Conservation (phyloP, 1,140 invertebrate species). For the Macrobrachium nipponense region DNA sequence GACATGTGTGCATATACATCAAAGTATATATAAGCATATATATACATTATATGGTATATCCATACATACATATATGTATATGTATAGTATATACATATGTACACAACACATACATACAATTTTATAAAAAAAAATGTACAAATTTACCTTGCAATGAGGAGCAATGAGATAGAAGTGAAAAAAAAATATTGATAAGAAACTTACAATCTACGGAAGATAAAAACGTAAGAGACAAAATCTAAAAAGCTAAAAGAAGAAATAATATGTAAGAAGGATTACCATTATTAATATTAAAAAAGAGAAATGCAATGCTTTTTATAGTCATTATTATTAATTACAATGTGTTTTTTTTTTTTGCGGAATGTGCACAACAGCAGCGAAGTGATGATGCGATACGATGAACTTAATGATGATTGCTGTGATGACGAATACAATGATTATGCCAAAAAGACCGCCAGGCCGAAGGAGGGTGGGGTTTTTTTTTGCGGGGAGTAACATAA, state of each 20-base stretch:
- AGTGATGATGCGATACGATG: constrained; percentile 48
- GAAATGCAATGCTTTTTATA: constrained; percentile 21
- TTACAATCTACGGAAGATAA: neutral
- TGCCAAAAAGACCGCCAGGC: constrained; percentile 22
- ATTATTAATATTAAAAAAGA: constrained; percentile 1
- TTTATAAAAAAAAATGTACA: constrained; percentile 12
- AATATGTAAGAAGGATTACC: constrained; percentile 21
- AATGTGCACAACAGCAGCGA: constrained; percentile 52
- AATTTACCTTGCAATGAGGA: constrained; percentile 53
- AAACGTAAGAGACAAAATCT: constrained; percentile 14
- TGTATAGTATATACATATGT: constrained; percentile 7
- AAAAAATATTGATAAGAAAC: constrained; percentile 7
- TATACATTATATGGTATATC: neutral
- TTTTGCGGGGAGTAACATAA: constrained; percentile 2
- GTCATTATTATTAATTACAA: constrained; percentile 8
- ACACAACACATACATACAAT: constrained; percentile 2
- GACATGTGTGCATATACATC: neutral
- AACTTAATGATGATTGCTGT: too few relatives aligned
- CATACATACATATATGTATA: constrained; percentile 16
- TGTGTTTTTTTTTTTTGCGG: constrained; percentile 47
- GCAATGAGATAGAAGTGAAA: constrained; percentile 34
- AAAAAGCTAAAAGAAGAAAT: constrained; percentile 37
- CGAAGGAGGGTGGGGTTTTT: neutral
- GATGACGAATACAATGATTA: constrained; percentile 44
- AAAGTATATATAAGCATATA: too few relatives aligned